Base-by-base conservation (phyloP, 2,113 vertebrate genomes). In the Mus spicilegus region DNA sequence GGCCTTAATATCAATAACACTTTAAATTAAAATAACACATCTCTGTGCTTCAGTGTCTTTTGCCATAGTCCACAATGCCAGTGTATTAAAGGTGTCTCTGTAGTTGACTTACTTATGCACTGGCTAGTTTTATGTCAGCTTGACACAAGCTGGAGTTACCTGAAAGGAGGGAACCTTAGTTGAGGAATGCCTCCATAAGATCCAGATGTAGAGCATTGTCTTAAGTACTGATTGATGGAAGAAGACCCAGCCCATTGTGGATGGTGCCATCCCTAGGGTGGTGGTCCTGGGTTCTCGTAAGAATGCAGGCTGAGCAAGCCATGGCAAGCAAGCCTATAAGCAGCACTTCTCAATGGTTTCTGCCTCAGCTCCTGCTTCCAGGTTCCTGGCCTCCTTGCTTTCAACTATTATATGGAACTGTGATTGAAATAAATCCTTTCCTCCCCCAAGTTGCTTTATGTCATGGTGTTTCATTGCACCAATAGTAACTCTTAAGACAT, bases 1-100 rank as follows among this genome's bases (percentile, higher is more conserved):
- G 36, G 87, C 87, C 63, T 87, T 82, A 93, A 65, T 84, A 94
- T 87, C 76, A 93, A 69, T 84, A 94, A 24, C 92, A 61, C 73
- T 69, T 93, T 46, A 36, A 77, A 86, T 90, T 86, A 49, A 54
- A 54, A 93, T 63, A 94, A 49, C 58, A 76, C 67, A n/a, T 92
- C 22, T 96, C 90, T 28, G 85, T 65, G 56, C 22, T 20, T 33
- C 51, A 56, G 42, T 78, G 56, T n/a, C 26, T n/a, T 51, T 81
- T 92, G 58, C 54, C 20, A 3, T 91, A 54, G 30, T 85, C 67
- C 11, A 54, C 30, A 85, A n/a, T 88, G 56, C 36, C 42, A 36
- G 11, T 77, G 54, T 94, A 56, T 75, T 91, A 63, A 42, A 90
- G 49, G 2, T 65, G n/a, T 70, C 56, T 22, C 39, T 61, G 8